These are phyloP conservation scores for Polia nebulosa DNA, from an alignment of 2,888 invertebrate species.

Conservation along the genomic window DNA sequence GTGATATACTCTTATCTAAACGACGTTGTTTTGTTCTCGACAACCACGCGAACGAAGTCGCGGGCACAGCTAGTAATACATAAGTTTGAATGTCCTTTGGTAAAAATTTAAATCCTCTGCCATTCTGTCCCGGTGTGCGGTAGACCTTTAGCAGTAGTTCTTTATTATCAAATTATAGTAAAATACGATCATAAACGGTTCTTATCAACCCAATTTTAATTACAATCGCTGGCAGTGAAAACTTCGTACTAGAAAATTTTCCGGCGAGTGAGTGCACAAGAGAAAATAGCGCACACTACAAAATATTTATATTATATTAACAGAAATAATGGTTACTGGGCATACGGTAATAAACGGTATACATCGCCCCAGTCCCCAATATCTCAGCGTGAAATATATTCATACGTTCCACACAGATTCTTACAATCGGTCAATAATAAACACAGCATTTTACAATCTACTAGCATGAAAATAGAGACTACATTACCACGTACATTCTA, in stretches of 20 bases:
- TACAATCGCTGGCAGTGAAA: not conserved
- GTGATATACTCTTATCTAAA: no score
- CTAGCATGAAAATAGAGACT: not conserved
- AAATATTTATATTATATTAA: slow-evolving; percentile 64
- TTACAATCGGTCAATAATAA: slow-evolving; percentile 56
- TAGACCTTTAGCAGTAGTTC: no score
- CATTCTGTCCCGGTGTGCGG: no score
- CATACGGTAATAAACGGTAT: slow-evolving; percentile 76
- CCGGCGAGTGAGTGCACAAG: slow-evolving; percentile 31
- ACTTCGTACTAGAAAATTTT: slow-evolving; percentile 26
- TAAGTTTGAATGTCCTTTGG: no score
- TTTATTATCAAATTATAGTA: not conserved
- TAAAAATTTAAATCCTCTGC: no score
- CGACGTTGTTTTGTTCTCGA: no score
- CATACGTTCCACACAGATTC: slow-evolving; percentile 63
- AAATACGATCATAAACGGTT: not conserved
- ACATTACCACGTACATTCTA: slow-evolving; percentile 5
- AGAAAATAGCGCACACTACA: slow-evolving; percentile 51
- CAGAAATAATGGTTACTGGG: slow-evolving; percentile 68
- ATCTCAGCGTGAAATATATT: slow-evolving; percentile 75
- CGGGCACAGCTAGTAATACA: no score
- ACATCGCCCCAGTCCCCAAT: slow-evolving; percentile 71
- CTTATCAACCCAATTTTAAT: slow-evolving; percentile 21
- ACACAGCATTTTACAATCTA: slow-evolving; percentile 56
- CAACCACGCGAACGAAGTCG: no score